A percentile compares a stretch with the other conserved stretches of the same genome.
These are phyloP conservation scores for Rhea americana DNA, from an alignment of 2,113 vertebrate species.

Conservation along the genomic window DNA sequence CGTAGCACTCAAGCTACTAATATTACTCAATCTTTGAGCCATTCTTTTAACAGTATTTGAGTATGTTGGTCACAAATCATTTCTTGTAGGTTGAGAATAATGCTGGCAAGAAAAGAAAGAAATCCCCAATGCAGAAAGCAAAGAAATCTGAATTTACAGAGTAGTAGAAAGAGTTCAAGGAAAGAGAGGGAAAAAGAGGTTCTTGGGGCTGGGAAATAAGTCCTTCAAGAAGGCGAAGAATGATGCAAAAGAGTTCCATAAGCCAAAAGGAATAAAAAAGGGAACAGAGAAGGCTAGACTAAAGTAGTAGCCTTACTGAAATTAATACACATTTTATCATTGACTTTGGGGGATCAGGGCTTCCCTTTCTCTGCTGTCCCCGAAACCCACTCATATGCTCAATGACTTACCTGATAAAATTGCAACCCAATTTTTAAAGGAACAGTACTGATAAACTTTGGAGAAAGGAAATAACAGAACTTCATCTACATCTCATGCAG, in stretches of 20 bases:
- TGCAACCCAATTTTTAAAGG: background rate
- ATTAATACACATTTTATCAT: background rate
- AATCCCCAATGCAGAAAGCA: background rate
- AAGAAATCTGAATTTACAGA: slow-evolving; percentile 29
- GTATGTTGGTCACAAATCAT: background rate
- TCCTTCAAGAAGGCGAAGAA: background rate
- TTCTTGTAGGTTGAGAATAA: background rate
- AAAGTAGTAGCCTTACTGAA: background rate
- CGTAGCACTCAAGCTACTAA: background rate
- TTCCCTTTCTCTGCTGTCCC: background rate
- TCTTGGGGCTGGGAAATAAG: background rate
- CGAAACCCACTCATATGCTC: background rate
- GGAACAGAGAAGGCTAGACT: background rate
- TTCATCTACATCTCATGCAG: background rate
- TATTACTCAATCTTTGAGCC: background rate
- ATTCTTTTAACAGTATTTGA: background rate
- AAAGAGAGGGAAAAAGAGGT: background rate
- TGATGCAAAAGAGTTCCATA: background rate
- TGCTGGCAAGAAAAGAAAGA: background rate
- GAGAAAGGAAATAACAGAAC: background rate
- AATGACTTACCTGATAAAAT: background rate
- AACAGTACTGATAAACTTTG: background rate
- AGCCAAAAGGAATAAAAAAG: background rate
- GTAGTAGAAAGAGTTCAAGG: background rate
- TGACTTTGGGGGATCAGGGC: background rate